Base-by-base conservation (phyloP, 2,113 vertebrate species). In the Cichladusa arquata region DNA sequence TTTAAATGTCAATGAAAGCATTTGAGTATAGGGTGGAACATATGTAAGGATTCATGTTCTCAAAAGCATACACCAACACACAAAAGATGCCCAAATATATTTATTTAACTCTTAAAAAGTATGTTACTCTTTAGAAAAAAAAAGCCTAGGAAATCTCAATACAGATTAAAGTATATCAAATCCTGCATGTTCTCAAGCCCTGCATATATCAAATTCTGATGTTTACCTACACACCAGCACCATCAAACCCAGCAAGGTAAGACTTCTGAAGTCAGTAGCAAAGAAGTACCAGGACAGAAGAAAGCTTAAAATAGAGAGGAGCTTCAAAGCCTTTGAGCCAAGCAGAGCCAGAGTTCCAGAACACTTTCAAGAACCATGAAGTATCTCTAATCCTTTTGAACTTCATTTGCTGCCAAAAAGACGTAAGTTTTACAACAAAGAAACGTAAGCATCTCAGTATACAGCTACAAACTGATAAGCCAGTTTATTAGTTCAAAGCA, bases 21-120 rank as follows among this genome's bases (percentile, higher is more conserved):
- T 64, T 48, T 77, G 13, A 33, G 4, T 38, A 65, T 1, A 83
- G 54, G 9, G 19, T 90, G 3, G 19, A 51, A 73, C 20, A 66
- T 2, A 42, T 20, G 7, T 65, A 16, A 90, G 40, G 23, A 90
- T 47, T 73, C 11, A 5, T 5, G 5, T 89, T 84, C 38, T 86
- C 33, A 67, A 88, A 95, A 94, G 26, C 64, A 96, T 20, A 92
- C 83, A 93, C 71, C 53, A 88, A 83, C 66, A 87, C 38, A 66
- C 4, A 11, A 31, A 93, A 95, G 92, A 88, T 92, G 94, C 95
- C 91, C 86, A 95, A 95, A 96, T 88, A 64, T 58, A 93, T 97
- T 97, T 95, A 96, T 97, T 95, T 84, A 31, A 81, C 34, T 92
- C 74, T 95, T 94, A 38, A 95, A 96, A 96, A 82, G 77, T 84